Conservation (phyloP, 1,140 invertebrate species). For the Myzus persicae region DNA sequence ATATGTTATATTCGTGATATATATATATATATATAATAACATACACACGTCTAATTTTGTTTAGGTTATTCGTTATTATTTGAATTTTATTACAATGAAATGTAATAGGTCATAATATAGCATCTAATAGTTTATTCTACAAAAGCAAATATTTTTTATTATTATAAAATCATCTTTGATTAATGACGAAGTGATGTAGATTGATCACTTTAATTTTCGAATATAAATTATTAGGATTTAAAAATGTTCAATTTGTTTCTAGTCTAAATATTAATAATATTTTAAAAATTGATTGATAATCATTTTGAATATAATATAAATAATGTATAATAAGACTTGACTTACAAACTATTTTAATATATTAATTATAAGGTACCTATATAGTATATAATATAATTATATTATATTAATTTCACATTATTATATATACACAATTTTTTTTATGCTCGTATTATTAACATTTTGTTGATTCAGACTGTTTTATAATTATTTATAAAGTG, state of each 20-base stretch:
- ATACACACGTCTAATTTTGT: background rate
- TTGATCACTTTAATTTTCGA: background rate
- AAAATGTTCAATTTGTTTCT: background rate
- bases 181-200: background rate
- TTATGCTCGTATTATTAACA: constrained; percentile 44
- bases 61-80: background rate
- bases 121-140: constrained; percentile 1
- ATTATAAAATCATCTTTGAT: background rate
- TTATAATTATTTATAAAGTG: constrained; percentile 45
- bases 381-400: background rate
- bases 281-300: background rate
- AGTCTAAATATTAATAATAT: background rate
- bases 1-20: background rate
- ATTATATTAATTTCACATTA: constrained; percentile 36
- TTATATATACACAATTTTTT: constrained; percentile 32
- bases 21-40: background rate
- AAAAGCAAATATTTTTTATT: background rate
- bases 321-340: background rate
- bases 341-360: background rate
- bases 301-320: background rate
- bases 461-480: constrained; percentile 57
- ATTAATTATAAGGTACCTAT: background rate
- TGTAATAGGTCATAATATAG: background rate
- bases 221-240: background rate
- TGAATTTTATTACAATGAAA: background rate